Percentiles rank a stretch among this genome's conserved stretches.
These are phyloP conservation scores for Paralichthys olivaceus DNA, from an alignment of 2,113 vertebrate genomes.

Conservation along the genomic window DNA sequence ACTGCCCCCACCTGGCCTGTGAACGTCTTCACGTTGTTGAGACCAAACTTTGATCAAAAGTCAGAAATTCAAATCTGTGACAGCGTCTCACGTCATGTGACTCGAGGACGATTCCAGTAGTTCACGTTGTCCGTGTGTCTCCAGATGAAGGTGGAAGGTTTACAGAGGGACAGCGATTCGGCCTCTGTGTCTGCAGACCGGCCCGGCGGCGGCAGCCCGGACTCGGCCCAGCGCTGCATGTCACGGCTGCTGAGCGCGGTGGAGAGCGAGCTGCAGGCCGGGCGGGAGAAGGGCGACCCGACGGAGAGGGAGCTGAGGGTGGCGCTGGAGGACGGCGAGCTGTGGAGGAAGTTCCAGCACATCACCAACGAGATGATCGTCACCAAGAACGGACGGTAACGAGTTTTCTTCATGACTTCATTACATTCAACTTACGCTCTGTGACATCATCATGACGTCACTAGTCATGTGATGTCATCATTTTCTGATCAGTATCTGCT, in stretches of 20 bases:
- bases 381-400: conserved; percentile 96
- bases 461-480: too few species aligned
- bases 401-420: background rate
- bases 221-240: conserved; percentile 75
- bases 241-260: conserved; percentile 91
- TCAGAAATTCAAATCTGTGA: too few species aligned
- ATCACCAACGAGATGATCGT: conserved; percentile 99
- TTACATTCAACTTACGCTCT: too few species aligned
- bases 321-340: conserved; percentile 89
- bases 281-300: conserved; percentile 94
- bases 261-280: conserved; percentile 90
- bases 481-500: too few species aligned
- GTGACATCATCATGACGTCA: too few species aligned
- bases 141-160: conserved; percentile 82
- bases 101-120: too few species aligned
- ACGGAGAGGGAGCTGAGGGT: conserved; percentile 93
- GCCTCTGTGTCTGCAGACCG: conserved; percentile 22
- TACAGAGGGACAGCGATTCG: conserved; percentile 36
- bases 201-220: conserved; percentile 9
- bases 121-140: too few species aligned
- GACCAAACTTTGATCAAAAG: too few species aligned
- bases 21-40: too few species aligned
- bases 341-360: conserved; percentile 94
- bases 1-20: too few species aligned
- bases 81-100: background rate